phyloP scores from a whole-genome alignment of 1,140 invertebrate genomes.

The Cyphomyrmex costatus region DNA sequence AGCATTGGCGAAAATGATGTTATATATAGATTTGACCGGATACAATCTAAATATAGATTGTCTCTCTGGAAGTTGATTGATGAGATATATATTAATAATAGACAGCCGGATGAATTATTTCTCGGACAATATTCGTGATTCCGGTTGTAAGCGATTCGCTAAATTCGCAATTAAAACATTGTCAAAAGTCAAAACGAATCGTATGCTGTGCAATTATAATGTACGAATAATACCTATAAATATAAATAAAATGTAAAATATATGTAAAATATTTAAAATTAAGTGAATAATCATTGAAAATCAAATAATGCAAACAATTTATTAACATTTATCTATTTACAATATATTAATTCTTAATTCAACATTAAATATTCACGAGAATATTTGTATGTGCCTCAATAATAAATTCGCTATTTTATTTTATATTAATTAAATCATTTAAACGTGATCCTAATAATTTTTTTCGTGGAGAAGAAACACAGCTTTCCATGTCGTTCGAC shows the following conservation, averaged over 20 bases:
- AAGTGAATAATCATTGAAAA: not conserved
- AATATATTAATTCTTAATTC: not conserved
- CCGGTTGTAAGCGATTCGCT: not conserved
- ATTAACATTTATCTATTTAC: not conserved
- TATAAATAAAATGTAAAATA: not conserved
- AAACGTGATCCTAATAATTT: not conserved
- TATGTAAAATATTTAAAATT: not conserved
- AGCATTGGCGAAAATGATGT: not conserved
- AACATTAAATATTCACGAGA: not conserved
- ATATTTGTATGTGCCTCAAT: not conserved
- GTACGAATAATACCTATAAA: not conserved
- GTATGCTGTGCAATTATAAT: not conserved
- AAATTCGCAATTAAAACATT: slow-evolving; percentile 25
- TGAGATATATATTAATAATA: slow-evolving; percentile 34
- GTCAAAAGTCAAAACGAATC: not conserved
- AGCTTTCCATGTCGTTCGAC: slow-evolving; percentile 8
- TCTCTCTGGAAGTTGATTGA: slow-evolving; percentile 6
- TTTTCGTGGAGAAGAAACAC: not conserved
- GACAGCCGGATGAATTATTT: slow-evolving; percentile 16
- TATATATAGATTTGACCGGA: not conserved
- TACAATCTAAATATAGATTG: slow-evolving; percentile 24
- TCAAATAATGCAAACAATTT: not conserved
- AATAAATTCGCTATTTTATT: not conserved
- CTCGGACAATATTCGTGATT: slow-evolving; percentile 8
- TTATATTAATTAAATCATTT: slow-evolving; percentile 39